Base-by-base conservation (phyloP, 2,797 vertebrate species). In the Babyrousa celebensis region DNA sequence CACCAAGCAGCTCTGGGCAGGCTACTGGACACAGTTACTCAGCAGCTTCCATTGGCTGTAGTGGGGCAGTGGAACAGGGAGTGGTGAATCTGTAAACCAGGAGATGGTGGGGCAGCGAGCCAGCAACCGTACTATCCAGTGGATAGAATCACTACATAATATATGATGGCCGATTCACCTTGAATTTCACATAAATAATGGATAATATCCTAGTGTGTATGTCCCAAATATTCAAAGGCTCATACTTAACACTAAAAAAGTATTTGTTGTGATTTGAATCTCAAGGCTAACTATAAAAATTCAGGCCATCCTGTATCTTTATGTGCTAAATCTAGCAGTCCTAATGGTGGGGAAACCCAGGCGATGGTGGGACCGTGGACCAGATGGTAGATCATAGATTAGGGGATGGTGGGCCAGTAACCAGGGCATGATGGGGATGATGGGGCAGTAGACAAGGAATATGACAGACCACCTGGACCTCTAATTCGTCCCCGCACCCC, bases 201-300 rank as follows among this genome's bases (percentile, higher is more conserved):
- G 74, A 32, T 63, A 70, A 43, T 77, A 78, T 83, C 29, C 80
- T 80, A 63, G 32, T 72, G 6, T 83, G 15, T 70, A 40, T 70
- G 25, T 62, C 43, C 9, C 6, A 21, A 85, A 52, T 79, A 82
- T 29, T 74, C 32, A 40, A 40, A 40, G 71, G 18, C 29, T 79
- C 4, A 63, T 65, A 90, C 21, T 78, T 78, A 82, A 16, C 36
- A 36, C 70, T 85, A 82, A 95, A 77, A 84, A 82, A 80, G 63
- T 63, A n/a, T 71, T 93, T n/a, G 6, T 52, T 62, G 7, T 56
- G 60, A 77, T 78, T 72, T 89, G 68, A 72, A 91, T 32, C 85
- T 80, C 52, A 68, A 84, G 88, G 67, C 82, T 85, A 85, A 67
- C 29, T 75, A 29, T 56, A 56, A 56, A 78, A 78, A 56, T 78